Base-by-base conservation (phyloP, 1,140 invertebrate genomes). In the Dinothrombium tinctorium region DNA sequence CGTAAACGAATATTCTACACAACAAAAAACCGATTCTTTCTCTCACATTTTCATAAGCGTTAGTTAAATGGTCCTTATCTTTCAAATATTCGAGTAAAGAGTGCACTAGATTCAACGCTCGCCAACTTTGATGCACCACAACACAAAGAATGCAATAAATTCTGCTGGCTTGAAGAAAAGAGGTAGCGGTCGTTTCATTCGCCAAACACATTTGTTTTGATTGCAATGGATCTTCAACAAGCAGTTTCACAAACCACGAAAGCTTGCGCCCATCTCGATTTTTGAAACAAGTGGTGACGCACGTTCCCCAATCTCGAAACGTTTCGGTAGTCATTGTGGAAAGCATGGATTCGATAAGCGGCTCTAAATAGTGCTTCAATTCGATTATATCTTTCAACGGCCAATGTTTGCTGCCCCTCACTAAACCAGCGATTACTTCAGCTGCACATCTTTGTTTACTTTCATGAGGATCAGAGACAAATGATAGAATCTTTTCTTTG, bases 401-500 rank as follows among this genome's bases (percentile, higher is more conserved):
- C 82, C 81, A 89, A 53, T 84, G 73, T 51, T 86, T 82, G 1
- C 72, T 68, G 0, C 79, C 82, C 6, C 69, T 57, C 11, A 89
- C 64, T 0, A 84, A 51, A 6, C 77, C 72, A 5, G 72, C 65
- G 2, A 80, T 63, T 4, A 90, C 68, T 58, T 90, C 84, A 2
- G 79, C 67, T 1, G 76, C 81, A 60, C 80, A 82, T 33, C 79
- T 65, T 51, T 90, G 81, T 47, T 62, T 67, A 42, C 72, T 71
- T 54, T 87, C 80, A 35, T 74, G 68, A 40, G 64, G 65, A 24
- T 67, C 72, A 7, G 52, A 52, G 0, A 80, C 69, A 17, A 83
- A 57, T 33, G 59, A 57, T 41, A 69, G 54, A 11, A 87, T 57
- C 55, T 78, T 73, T 0, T 65, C 60, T 21, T 72, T 47, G 37